These are phyloP conservation scores for Acronicta alni DNA, from an alignment of 2,888 invertebrate genomes.

Conservation along the genomic window DNA sequence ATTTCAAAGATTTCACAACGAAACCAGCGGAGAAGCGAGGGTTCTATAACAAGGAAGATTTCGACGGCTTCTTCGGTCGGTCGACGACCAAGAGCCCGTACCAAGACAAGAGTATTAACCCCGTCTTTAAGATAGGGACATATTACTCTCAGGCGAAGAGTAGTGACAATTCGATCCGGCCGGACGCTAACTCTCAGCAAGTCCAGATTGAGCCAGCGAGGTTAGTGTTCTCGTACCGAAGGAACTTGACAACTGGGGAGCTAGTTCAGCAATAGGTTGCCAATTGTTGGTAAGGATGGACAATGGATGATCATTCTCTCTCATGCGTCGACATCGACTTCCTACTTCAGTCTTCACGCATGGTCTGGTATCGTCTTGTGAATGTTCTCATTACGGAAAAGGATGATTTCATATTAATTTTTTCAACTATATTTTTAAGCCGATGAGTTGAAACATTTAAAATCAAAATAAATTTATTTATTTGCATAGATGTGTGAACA, in stretches of 20 bases:
- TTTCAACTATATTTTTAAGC: not conserved
- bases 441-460: not conserved
- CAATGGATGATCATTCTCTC: conserved; percentile 49
- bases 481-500: no score
- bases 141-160: conserved; percentile 83
- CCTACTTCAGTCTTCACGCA: conserved; percentile 54
- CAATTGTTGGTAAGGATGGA: conserved; percentile 82
- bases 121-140: conserved; percentile 84
- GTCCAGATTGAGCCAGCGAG: conserved; percentile 85
- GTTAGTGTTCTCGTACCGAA: conserved; percentile 78
- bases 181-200: conserved; percentile 86
- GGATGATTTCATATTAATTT: conserved; percentile 22
- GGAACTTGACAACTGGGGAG: conserved; percentile 80
- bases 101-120: conserved; percentile 77
- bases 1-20: conserved; percentile 84
- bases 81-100: conserved; percentile 88
- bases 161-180: conserved; percentile 84
- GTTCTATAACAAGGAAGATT: conserved; percentile 79
- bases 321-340: conserved; percentile 66
- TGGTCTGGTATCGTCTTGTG: conserved; percentile 31
- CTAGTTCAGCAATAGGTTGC: conserved; percentile 75
- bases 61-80: conserved; percentile 76
- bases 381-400: conserved; percentile 20
- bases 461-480: no score
- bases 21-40: conserved; percentile 76